Evolutionary conservation across 2,113 vertebrate species (phyloP).

Genomic region (Oreochromis spilurus): DNA sequence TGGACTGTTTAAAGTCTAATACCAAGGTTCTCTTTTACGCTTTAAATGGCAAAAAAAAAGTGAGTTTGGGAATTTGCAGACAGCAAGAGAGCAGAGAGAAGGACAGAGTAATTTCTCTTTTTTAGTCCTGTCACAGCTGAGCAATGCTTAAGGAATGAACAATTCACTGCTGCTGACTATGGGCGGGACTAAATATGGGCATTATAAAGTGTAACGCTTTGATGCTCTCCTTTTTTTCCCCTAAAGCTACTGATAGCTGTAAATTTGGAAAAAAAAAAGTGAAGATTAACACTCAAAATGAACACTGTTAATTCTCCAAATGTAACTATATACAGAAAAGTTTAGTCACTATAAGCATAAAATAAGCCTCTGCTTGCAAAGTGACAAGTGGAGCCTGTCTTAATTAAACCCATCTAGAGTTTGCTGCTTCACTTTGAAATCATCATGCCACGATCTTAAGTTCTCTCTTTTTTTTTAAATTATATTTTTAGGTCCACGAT

Average conservation of each 20-base stretch:
- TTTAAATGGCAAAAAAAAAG: neutral
- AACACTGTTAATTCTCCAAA: neutral
- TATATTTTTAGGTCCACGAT: neutral
- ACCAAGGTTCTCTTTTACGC: neutral
- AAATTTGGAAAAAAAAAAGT: neutral
- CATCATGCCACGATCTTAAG: neutral
- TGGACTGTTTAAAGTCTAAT: neutral
- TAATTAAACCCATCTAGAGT: neutral
- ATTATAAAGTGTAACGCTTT: neutral
- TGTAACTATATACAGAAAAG: neutral
- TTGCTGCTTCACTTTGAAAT: neutral
- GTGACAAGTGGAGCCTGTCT: neutral
- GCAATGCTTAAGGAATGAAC: constrained; percentile 16
- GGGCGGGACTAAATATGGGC: constrained; percentile 32
- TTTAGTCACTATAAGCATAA: neutral
- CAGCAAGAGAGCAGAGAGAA: neutral
- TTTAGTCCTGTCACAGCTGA: neutral
- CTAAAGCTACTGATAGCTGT: neutral
- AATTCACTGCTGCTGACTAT: neutral
- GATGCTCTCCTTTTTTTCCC: neutral
- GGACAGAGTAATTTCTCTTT: neutral
- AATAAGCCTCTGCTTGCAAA: neutral
- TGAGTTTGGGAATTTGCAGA: neutral
- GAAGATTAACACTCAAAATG: neutral
- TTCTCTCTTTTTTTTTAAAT: fast-evolving